Conservation (phyloP, 2,888 invertebrate genomes). For the Dorcus parallelipipedus region DNA sequence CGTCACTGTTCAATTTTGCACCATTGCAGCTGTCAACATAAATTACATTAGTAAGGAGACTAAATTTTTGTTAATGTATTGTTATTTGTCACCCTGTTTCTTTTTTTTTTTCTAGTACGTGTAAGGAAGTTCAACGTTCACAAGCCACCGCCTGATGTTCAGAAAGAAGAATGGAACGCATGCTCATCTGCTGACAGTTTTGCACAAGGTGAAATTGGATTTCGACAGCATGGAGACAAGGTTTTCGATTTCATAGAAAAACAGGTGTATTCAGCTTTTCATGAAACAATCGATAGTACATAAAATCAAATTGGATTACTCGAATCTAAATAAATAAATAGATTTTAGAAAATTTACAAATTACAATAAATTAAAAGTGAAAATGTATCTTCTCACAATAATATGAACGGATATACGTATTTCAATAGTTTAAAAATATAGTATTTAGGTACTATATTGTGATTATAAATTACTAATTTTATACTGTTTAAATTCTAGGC, state of each 20-base stretch:
- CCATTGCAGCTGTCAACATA: constrained; percentile 52
- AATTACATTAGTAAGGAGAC: constrained; percentile 54
- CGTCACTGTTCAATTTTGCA: constrained; percentile 51
- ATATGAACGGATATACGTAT: no score
- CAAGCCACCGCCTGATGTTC: constrained; percentile 61
- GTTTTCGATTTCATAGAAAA: constrained; percentile 62
- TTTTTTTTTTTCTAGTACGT: constrained; percentile 49
- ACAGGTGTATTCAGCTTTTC: constrained; percentile 46
- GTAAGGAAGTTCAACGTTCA: constrained; percentile 60
- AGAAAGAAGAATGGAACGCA: constrained; percentile 58
- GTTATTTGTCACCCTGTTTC: background rate
- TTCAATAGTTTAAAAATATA: no score
- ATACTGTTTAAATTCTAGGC: constrained; percentile 46
- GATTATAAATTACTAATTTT: background rate
- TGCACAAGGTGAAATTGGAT: constrained; percentile 53
- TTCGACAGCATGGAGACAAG: constrained; percentile 49
- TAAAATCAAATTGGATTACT: background rate
- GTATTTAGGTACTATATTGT: background rate
- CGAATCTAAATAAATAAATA: background rate
- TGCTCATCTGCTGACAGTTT: constrained; percentile 52
- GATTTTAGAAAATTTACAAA: constrained; percentile 4
- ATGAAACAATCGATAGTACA: background rate
- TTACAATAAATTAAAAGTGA: background rate
- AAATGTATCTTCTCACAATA: no score
- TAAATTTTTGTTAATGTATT: background rate